Percentiles rank a stretch among this genome's conserved stretches.
Conservation (phyloP, 2,888 invertebrate species). For the Leptura quadrifasciata region DNA sequence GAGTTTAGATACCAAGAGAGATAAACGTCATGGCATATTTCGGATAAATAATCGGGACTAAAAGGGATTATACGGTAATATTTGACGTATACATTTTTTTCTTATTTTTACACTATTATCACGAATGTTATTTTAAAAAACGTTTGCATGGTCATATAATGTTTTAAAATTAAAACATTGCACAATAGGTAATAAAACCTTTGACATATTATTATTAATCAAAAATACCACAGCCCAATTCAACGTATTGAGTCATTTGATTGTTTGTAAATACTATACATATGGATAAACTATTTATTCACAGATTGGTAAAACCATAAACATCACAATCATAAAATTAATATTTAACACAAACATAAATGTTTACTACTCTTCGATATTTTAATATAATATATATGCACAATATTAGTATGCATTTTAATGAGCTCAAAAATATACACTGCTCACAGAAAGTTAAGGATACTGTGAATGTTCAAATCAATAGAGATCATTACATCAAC, state of each 20-base stretch:
- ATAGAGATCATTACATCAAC: too few species aligned
- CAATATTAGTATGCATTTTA: not conserved
- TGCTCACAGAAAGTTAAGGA: too few species aligned
- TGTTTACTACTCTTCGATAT: not conserved
- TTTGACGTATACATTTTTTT: too few species aligned
- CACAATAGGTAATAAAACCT: not conserved
- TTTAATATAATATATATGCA: not conserved
- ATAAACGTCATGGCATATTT: not conserved
- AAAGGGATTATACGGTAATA: too few species aligned
- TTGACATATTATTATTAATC: not conserved
- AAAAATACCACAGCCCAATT: not conserved
- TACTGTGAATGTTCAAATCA: too few species aligned
- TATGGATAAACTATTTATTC: not conserved
- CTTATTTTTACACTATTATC: too few species aligned
- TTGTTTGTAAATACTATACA: not conserved
- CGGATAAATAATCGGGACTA: not conserved
- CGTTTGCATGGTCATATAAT: too few species aligned
- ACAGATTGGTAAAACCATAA: not conserved
- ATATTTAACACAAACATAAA: not conserved
- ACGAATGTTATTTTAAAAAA: too few species aligned
- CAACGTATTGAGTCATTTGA: not conserved
- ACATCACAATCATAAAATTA: not conserved
- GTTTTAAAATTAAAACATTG: not conserved
- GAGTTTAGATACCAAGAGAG: not conserved
- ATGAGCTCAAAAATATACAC: not conserved